Percentiles rank a stretch among this genome's conserved stretches.
Conservation (phyloP, 2,888 invertebrate genomes). For the Eutolmus rufibarbis region DNA sequence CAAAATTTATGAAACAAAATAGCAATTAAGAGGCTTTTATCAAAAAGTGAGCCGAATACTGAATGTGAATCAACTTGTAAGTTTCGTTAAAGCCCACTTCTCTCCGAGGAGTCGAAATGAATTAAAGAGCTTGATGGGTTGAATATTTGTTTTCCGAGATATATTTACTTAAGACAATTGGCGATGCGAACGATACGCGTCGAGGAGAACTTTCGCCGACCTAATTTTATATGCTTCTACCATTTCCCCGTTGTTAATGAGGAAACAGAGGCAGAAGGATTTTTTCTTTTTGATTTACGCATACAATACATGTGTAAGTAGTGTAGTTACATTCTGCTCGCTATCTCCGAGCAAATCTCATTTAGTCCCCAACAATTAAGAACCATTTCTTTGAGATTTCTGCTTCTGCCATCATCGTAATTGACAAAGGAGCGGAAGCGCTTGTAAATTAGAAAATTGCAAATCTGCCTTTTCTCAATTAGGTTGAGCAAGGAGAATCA, state of each 20-base stretch:
- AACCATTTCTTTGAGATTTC: not conserved
- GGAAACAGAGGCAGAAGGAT: not conserved
- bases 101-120: not conserved
- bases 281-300: not conserved
- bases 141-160: not conserved
- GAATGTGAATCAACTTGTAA: not conserved
- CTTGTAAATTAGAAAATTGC: not conserved
- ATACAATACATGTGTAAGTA: not conserved
- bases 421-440: not conserved
- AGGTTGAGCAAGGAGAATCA: not conserved
- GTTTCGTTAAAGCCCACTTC: not conserved
- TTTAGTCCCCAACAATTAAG: not conserved
- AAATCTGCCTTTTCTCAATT: not conserved
- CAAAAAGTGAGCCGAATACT: not conserved
- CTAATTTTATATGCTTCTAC: not conserved
- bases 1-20: not conserved
- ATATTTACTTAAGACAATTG: not conserved
- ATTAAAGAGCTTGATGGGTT: not conserved
- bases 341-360: not conserved
- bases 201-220: not conserved
- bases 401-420: not conserved
- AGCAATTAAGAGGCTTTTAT: not conserved
- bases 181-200: not conserved
- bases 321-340: not conserved
- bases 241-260: not conserved